phyloP scores from a whole-genome alignment of 2,113 vertebrate genomes.

The Australoheros scitulus region DNA sequence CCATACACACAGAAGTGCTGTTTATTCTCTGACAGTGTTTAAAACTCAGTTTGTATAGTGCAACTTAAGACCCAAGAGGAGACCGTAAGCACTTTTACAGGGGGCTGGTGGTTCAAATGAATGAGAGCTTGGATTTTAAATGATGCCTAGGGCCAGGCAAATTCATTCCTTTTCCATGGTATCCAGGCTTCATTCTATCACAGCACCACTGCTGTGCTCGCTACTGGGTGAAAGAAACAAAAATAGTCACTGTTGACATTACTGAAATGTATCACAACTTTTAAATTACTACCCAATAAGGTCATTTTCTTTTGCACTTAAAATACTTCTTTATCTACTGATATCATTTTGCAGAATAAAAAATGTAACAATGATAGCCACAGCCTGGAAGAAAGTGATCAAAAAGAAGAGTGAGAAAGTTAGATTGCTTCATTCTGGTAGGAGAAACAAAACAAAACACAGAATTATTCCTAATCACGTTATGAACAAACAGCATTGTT shows the following conservation, averaged over 20 bases:
- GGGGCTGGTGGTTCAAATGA: too few relatives aligned
- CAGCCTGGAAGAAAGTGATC: not conserved
- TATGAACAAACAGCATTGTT: not conserved
- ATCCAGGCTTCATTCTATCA: not conserved
- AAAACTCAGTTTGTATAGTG: not conserved
- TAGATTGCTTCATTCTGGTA: not conserved
- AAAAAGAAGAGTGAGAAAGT: not conserved
- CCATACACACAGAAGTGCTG: not conserved
- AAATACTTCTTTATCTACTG: fast-evolving
- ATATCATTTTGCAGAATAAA: not conserved
- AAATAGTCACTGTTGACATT: not conserved
- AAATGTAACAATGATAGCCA: not conserved
- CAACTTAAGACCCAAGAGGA: not conserved
- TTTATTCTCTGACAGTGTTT: not conserved
- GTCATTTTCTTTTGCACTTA: not conserved
- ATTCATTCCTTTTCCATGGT: not conserved
- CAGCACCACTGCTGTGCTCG: not conserved
- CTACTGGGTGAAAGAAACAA: not conserved
- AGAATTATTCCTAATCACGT: not conserved
- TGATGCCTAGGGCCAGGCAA: too few relatives aligned
- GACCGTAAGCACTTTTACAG: too few relatives aligned
- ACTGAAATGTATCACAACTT: not conserved
- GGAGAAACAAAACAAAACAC: too few relatives aligned
- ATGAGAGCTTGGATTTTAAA: too few relatives aligned
- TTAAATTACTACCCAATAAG: not conserved